Conservation (phyloP, 2,888 invertebrate species). For the Siphonodentalium dalli region DNA sequence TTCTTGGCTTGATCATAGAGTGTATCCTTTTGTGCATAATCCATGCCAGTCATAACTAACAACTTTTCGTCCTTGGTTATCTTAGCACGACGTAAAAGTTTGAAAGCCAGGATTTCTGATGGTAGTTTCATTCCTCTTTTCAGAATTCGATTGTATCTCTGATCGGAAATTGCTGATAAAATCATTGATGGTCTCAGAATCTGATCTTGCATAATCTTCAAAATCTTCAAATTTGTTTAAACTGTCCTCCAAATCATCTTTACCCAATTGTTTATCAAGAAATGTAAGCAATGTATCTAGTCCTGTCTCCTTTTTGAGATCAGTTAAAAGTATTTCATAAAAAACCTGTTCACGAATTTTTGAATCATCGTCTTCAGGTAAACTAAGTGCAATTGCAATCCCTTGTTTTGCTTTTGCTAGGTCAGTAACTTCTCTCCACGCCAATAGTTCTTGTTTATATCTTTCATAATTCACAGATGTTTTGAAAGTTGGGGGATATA, state of each 20-base stretch:
- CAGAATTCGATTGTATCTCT: no score
- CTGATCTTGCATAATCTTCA: slow-evolving; percentile 21
- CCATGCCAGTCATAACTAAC: no score
- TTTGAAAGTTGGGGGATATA: slow-evolving; percentile 17
- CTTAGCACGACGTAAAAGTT: no score
- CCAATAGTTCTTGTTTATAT: slow-evolving; percentile 30
- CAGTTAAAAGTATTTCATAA: slow-evolving; percentile 25
- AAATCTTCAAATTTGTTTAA: slow-evolving; percentile 29
- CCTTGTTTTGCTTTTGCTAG: slow-evolving; percentile 23
- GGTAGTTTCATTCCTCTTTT: no score
- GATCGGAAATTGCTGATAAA: no score
- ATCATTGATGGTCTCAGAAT: slow-evolving; percentile 25
- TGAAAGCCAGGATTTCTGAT: no score
- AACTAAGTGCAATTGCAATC: slow-evolving; percentile 27
- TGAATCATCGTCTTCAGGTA: slow-evolving; percentile 26
- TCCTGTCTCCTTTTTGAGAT: slow-evolving; percentile 27
- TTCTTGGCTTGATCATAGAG: no score
- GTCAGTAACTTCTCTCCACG: slow-evolving; percentile 30
- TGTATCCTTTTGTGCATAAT: no score
- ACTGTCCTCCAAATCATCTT: slow-evolving; percentile 33
- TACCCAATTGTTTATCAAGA: slow-evolving; percentile 30
- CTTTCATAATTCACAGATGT: slow-evolving; percentile 26
- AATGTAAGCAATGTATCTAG: slow-evolving; percentile 22
- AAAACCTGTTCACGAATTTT: slow-evolving; percentile 31
- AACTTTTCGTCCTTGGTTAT: no score